phyloP scores from a whole-genome alignment of 1,140 invertebrate genomes.

The Mycetomoellerius zeteki region DNA sequence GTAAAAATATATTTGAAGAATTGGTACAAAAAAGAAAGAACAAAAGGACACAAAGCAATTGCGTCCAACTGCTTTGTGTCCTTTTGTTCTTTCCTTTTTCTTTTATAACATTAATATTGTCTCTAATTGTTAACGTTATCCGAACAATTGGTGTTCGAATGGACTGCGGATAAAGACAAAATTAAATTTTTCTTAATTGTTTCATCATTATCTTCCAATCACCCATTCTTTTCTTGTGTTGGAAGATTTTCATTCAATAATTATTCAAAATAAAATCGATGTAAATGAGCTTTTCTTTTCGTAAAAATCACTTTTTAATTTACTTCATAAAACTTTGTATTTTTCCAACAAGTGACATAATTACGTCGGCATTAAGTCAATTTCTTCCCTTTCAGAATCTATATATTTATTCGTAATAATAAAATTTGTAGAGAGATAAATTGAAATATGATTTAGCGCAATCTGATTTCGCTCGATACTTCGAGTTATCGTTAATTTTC shows the following conservation, averaged over 20 bases:
- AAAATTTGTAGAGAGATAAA: neutral
- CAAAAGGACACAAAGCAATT: no score
- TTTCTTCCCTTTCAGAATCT: neutral
- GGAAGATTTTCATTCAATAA: neutral
- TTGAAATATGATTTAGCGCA: neutral
- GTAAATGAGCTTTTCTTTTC: neutral
- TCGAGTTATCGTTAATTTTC: constrained; percentile 2
- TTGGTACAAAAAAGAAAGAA: no score
- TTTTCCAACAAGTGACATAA: neutral
- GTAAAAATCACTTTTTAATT: neutral
- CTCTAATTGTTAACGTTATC: constrained; percentile 9
- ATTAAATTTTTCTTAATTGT: constrained; percentile 13
- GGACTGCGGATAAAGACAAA: constrained; percentile 2
- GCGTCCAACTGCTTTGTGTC: neutral
- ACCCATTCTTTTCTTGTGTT: neutral
- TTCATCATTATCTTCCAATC: constrained; percentile 9
- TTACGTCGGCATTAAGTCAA: neutral
- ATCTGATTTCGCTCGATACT: constrained; percentile 1
- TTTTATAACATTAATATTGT: constrained; percentile 11
- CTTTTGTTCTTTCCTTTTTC: neutral
- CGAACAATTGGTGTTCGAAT: neutral
- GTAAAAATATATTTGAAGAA: constrained; percentile 2
- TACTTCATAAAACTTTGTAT: neutral
- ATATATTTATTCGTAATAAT: constrained; percentile 1
- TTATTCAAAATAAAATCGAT: constrained; percentile 17